phyloP scores from a whole-genome alignment of 2,113 vertebrate genomes.

The Hypocryptadius cinnamomeus region DNA sequence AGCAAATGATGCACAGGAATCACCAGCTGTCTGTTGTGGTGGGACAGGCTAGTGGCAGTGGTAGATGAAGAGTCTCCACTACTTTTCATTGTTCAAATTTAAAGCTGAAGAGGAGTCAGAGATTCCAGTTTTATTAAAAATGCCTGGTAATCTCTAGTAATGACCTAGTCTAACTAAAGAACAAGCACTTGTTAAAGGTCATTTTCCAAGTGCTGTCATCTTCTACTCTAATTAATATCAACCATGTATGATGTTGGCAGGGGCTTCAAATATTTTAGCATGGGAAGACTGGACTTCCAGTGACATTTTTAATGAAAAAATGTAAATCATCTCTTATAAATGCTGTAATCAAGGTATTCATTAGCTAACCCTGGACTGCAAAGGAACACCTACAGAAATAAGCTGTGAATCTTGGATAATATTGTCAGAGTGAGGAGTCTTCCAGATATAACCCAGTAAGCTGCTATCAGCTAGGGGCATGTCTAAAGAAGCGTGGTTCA shows the following conservation, averaged over 20 bases:
- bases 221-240: conserved; percentile 77
- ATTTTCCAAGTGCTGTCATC: conserved; percentile 71
- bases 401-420: background rate
- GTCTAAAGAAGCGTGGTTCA: background rate
- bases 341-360: conserved; percentile 5
- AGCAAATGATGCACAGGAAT: background rate
- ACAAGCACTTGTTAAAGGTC: conserved; percentile 72
- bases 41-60: background rate
- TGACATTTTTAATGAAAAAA: conserved; percentile 73
- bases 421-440: background rate
- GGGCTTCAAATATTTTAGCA: conserved; percentile 53
- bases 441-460: background rate
- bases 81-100: background rate
- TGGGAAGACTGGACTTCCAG: conserved; percentile 64
- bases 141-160: conserved; percentile 65
- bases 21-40: background rate
- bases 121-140: conserved; percentile 34
- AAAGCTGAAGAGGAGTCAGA: conserved; percentile 5
- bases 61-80: background rate
- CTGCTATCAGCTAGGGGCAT: background rate
- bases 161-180: conserved; percentile 61
- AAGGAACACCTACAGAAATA: background rate
- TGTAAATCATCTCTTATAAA: conserved; percentile 42
- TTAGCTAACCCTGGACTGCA: background rate
- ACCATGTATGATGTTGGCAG: conserved; percentile 36